Conservation (phyloP, 2,113 vertebrate genomes). For the Craseonycteris thonglongyai region DNA sequence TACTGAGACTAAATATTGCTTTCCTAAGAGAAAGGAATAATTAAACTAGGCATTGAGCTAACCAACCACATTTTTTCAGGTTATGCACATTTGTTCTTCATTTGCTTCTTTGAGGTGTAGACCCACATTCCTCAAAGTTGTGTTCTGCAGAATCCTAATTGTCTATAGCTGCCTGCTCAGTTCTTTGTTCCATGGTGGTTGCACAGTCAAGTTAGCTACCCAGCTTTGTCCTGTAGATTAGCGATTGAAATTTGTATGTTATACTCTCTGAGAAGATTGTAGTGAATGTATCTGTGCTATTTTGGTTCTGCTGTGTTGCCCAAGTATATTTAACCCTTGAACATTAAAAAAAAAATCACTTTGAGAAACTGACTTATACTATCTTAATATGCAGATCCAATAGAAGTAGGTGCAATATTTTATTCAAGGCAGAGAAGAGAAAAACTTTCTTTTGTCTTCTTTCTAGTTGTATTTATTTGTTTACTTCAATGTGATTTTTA, state of each 20-base stretch:
- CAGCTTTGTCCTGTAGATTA: neutral
- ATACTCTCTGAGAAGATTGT: neutral
- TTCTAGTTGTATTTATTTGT: neutral
- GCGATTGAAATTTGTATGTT: neutral
- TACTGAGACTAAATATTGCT: neutral
- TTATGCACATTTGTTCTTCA: neutral
- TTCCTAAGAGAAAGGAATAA: neutral
- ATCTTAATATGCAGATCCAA: neutral
- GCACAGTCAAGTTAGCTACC: neutral
- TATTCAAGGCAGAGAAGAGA: neutral
- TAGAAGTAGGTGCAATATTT: neutral
- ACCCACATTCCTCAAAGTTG: neutral
- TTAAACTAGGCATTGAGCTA: neutral
- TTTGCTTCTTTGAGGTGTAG: neutral
- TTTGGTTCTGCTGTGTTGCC: neutral
- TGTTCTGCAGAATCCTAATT: neutral
- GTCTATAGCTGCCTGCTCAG: neutral
- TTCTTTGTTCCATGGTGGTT: neutral
- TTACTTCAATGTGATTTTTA: neutral
- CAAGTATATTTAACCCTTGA: neutral
- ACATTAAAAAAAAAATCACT: neutral
- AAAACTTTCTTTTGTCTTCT: neutral
- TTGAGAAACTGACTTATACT: neutral
- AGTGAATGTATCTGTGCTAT: neutral
- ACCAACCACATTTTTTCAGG: neutral